phyloP scores from a whole-genome alignment of 2,113 vertebrate species.

The Platanista minor region DNA sequence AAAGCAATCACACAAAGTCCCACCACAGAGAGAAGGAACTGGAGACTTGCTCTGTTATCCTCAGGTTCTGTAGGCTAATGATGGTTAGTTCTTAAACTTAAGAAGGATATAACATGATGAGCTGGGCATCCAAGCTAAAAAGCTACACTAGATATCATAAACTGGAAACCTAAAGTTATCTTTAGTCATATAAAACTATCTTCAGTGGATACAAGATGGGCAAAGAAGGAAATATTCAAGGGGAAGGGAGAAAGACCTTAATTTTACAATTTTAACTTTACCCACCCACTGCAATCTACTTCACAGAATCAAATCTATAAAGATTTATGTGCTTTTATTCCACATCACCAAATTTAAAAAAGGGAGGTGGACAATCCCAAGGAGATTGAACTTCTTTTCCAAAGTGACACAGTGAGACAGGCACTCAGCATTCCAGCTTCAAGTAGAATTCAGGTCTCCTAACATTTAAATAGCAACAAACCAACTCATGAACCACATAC shows the following conservation, averaged over 20 bases:
- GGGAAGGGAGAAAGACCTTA: neutral
- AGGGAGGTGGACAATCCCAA: neutral
- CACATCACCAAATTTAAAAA: neutral
- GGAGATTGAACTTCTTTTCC: neutral
- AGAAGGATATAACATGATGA: neutral
- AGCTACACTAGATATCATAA: neutral
- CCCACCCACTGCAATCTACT: neutral
- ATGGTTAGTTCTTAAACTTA: neutral
- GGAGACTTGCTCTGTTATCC: neutral
- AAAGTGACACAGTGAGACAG: neutral
- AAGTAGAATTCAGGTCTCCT: constrained; percentile 6
- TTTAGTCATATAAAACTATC: neutral
- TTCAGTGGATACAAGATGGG: neutral
- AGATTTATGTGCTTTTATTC: neutral
- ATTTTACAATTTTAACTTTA: constrained; percentile 27
- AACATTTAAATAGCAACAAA: neutral
- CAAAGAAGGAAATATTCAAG: neutral
- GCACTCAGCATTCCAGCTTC: neutral
- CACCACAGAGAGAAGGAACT: neutral
- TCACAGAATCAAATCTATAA: neutral
- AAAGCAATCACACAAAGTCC: neutral
- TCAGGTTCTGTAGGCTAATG: neutral
- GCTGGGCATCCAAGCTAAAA: neutral
- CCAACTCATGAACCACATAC: neutral
- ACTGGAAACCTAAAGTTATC: neutral